Conservation (phyloP, 2,113 vertebrate genomes). For the Erythrolamprus reginae region DNA sequence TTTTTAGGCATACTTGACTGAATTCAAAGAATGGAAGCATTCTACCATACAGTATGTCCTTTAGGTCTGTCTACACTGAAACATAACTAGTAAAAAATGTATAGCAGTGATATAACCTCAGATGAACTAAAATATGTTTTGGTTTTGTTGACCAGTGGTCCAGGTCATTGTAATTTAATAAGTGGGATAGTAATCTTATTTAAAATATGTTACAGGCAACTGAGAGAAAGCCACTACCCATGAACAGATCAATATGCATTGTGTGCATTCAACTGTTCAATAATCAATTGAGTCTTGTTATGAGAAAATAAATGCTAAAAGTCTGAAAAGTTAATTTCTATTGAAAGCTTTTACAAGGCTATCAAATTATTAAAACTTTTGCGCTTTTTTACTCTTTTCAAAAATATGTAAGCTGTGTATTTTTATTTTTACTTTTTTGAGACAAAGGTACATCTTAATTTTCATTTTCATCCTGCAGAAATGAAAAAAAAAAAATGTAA, state of each 20-base stretch:
- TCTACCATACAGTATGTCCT: slow-evolving; percentile 36
- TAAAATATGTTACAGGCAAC: slow-evolving; percentile 66
- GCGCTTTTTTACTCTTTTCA: slow-evolving; percentile 38
- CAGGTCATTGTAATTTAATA: slow-evolving; percentile 72
- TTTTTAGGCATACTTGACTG: slow-evolving; percentile 36
- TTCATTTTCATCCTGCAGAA: slow-evolving; percentile 39
- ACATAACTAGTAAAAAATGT: slow-evolving; percentile 27
- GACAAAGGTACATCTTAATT: slow-evolving; percentile 35
- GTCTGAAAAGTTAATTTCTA: slow-evolving; percentile 66
- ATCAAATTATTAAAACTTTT: slow-evolving; percentile 66
- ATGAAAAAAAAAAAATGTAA: not conserved
- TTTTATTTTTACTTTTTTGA: not conserved
- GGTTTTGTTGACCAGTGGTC: slow-evolving; percentile 63
- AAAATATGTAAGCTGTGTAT: slow-evolving; percentile 24
- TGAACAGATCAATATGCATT: slow-evolving; percentile 70
- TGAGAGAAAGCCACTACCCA: slow-evolving; percentile 62
- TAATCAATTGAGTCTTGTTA: slow-evolving; percentile 74
- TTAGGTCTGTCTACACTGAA: slow-evolving; percentile 47
- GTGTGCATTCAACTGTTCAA: slow-evolving; percentile 67
- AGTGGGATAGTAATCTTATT: slow-evolving; percentile 64
- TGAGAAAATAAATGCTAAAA: slow-evolving; percentile 69
- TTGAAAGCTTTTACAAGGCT: slow-evolving; percentile 62
- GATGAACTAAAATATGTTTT: slow-evolving; percentile 62
- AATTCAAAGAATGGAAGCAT: slow-evolving; percentile 44
- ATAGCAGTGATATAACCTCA: slow-evolving; percentile 56